Percentiles rank a stretch among this genome's conserved stretches.
phyloP scores from a whole-genome alignment of 2,888 invertebrate species.

The Volucella bombylans region DNA sequence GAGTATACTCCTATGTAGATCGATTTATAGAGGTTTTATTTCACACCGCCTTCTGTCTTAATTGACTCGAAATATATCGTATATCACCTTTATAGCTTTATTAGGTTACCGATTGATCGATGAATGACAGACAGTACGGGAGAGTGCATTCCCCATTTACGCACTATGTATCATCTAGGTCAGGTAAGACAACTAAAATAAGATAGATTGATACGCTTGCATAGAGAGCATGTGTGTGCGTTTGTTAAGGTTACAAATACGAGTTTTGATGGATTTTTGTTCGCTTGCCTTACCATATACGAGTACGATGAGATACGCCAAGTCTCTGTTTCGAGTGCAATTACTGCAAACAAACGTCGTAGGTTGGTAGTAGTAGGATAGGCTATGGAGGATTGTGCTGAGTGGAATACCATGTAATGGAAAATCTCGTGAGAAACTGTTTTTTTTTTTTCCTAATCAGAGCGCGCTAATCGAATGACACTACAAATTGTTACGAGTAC shows the following conservation, averaged over 20 bases:
- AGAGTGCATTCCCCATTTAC: slow-evolving; percentile 69
- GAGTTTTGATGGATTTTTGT: slow-evolving; percentile 23
- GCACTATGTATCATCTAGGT: slow-evolving; percentile 68
- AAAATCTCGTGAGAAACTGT: slow-evolving; percentile 67
- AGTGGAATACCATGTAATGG: slow-evolving; percentile 30
- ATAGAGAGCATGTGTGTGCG: slow-evolving; percentile 23
- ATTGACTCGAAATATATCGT: slow-evolving; percentile 32
- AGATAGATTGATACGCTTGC: slow-evolving; percentile 38
- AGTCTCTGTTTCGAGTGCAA: slow-evolving; percentile 19
- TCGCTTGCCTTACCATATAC: slow-evolving; percentile 64
- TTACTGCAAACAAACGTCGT: slow-evolving; percentile 51
- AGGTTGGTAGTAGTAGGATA: slow-evolving; percentile 52
- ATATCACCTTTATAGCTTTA: slow-evolving; percentile 51
- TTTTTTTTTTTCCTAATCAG: slow-evolving; percentile 21
- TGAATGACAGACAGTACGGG: slow-evolving; percentile 45
- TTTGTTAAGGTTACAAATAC: slow-evolving; percentile 59
- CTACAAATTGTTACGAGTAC: slow-evolving; percentile 24
- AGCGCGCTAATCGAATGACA: slow-evolving; percentile 61
- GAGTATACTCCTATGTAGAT: slow-evolving; percentile 8
- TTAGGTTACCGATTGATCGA: slow-evolving; percentile 59
- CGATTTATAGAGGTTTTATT: neutral
- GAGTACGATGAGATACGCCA: slow-evolving; percentile 28
- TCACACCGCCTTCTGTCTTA: slow-evolving; percentile 10
- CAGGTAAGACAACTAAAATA: slow-evolving; percentile 58
- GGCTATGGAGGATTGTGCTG: slow-evolving; percentile 18